Evolutionary conservation across 2,797 vertebrate genomes (phyloP), one percentile per base, ranked within the genome.

Genomic region (Falco concolor): DNA sequence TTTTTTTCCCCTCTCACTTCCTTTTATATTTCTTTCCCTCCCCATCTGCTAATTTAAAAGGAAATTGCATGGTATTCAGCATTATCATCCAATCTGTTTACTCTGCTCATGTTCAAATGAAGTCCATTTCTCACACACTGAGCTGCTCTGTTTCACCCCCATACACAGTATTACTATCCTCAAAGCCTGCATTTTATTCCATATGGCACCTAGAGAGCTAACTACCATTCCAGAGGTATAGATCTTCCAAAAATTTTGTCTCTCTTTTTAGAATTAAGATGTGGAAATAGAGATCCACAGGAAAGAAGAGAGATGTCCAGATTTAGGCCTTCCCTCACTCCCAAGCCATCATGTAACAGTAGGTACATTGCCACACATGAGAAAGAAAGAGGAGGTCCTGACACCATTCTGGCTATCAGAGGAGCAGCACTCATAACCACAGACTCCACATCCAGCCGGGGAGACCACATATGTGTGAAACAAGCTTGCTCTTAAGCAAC

Each of bases 21-120:
- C 93, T 94, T 97, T 96, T 95, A 89, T 92, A 95, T 89, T 95
- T 89, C 93, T 93, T 92, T 96, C 93, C 88, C 92, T 96, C 84
- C 77, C 87, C 90, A 94, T 96, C 94, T 95, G 94, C 92, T 96
- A 96, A 96, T 97, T 96, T 94, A 68, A 97, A 96, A 96, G 96
- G 93, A 95, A 95, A 95, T 92, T 95, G 95, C 89, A 78, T 34
- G 61, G 86, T 90, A 96, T 95, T 95, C 83, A 84, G 90, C 80
- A 95, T 67, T 95, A 95, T 94, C 94, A 95, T 81, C 90, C 90
- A 91, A 92, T 96, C 94, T 96, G 95, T 97, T 96, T 97, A 92
- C 87, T 85, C 68, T 83, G 81, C 90, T 89, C 89, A 77, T 69
- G 72, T 87, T 95, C 88, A 92, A 92, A 85, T 38, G 75, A 91